Conservation (phyloP, 1,140 invertebrate genomes). For the Chironomus tepperi region DNA sequence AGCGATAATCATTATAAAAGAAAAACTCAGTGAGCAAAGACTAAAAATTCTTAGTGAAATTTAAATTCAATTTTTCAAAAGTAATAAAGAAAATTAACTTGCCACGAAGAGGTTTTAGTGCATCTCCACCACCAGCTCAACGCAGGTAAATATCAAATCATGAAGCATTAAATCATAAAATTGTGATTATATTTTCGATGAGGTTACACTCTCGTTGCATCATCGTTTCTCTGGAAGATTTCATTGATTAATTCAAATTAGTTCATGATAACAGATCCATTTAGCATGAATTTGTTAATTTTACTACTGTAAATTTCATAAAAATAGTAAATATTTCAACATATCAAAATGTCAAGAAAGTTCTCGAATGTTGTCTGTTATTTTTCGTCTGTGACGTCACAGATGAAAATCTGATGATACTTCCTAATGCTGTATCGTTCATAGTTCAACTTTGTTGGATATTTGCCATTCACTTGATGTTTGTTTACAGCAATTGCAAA, state of each 20-base stretch:
- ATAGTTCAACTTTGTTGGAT: not conserved
- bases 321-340: not conserved
- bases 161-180: not conserved
- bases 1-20: too few relatives aligned
- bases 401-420: not conserved
- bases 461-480: not conserved
- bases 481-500: conserved; percentile 15
- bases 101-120: conserved; percentile 65
- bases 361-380: not conserved
- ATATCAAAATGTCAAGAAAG: not conserved
- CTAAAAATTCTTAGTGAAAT: not conserved
- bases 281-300: not conserved
- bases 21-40: not conserved
- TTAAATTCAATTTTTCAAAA: not conserved
- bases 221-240: not conserved
- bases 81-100: conserved; percentile 34
- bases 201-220: not conserved
- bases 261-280: not conserved
- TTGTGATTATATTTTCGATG: not conserved
- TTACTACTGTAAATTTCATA: not conserved
- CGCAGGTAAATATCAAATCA: conserved; percentile 42
- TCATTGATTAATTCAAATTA: not conserved
- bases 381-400: not conserved
- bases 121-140: conserved; percentile 54
- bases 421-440: not conserved